Base-by-base conservation (phyloP, 2,888 invertebrate species). In the Megaustenia siamemsis region DNA sequence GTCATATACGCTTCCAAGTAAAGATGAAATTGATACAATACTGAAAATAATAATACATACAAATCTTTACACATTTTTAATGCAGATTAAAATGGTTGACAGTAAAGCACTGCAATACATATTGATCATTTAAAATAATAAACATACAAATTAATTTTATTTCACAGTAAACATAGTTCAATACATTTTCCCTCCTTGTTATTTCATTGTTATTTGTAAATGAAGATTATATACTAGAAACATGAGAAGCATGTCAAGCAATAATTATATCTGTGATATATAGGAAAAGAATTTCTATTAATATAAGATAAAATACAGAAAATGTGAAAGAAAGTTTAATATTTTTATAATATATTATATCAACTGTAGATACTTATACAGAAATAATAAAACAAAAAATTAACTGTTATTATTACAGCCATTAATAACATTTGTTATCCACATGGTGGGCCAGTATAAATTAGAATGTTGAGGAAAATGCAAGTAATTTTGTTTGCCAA, bases 71-170 rank as follows among this genome's bases (percentile, higher is more conserved):
- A 63, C 1, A 15, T 32, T 63, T 60, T 12, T n/a, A 63, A 6
- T 32, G 6, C 28, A 63, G 32, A 32, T 69, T 69, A 21, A 69
- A 69, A 69, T 69, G 24, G 40, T 40, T 40, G 40, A 69, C 1
- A 10, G 40, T 69, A 69, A 69, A 69, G 69, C 69, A 69, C 69
- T 69, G 40, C 40, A 38, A 69, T 40, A 69, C 21, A 40, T 38
- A 40, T 2, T 69, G 10, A 40, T 40, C 69, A 69, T 40, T 40
- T 69, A 40, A 69, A 24, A 40, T 3, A 69, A 40, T 38, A 69
- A 1, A 69, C 40, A 38, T 69, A 38, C 1, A 69, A 69, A 69
- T 38, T 4, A 3, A 40, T 69, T 21, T 35, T 68, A 35, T 68
- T 15, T 35, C 5, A 40, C 18, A 40, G 24, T 12, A 40, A 69